Base-by-base conservation (phyloP, 2,113 vertebrate species). In the Tiliqua scincoides region DNA sequence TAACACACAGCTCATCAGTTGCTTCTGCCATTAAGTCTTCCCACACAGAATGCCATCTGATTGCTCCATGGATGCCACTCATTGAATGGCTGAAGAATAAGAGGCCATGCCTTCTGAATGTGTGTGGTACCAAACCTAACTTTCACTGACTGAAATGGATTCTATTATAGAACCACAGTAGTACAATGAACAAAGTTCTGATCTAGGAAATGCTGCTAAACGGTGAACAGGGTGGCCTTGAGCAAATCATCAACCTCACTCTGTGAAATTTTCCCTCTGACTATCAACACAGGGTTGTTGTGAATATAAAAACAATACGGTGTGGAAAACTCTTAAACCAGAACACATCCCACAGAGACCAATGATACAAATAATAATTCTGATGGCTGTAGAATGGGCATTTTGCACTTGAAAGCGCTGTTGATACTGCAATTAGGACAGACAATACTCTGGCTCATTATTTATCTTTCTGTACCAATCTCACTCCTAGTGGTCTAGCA, bases 1-100 rank as follows among this genome's bases (percentile, higher is more conserved):
- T 72, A 7, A 7, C 84, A 89, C 93, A 87, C 70, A 88, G n/a
- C 57, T 87, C 72, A 81, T 43, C 21, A 61, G 72, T 14, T 4
- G 76, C 65, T n/a, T 87, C 40, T 23, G 2, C n/a, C 57, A 88
- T 4, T 83, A 27, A 6, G 77, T 23, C 52, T 90, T 84, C 85
- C 82, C 80, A 76, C 32, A 43, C 0, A 59, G 43, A 67, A 32
- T 57, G 79, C 4, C 14, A 68, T 79, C 59, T 61, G 4, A 48
- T 52, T 81, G 83, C 20, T 35, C 40, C 85, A 84, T 17, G 27
- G 75, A 1, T n/a, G 15, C 11, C 27, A 65, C 12, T 27, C 73
- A 48, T 17, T 43, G 25, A 35, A 71, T 30, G 27, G 30, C 37
- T 73, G 23, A 71, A 67, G 70, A 20, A 43, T 67, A 2, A 5